A percentile compares a stretch with the other conserved stretches of the same genome.
Evolutionary conservation across 2,113 vertebrate genomes (phyloP).

Genomic region (Microcebus jonahi): DNA sequence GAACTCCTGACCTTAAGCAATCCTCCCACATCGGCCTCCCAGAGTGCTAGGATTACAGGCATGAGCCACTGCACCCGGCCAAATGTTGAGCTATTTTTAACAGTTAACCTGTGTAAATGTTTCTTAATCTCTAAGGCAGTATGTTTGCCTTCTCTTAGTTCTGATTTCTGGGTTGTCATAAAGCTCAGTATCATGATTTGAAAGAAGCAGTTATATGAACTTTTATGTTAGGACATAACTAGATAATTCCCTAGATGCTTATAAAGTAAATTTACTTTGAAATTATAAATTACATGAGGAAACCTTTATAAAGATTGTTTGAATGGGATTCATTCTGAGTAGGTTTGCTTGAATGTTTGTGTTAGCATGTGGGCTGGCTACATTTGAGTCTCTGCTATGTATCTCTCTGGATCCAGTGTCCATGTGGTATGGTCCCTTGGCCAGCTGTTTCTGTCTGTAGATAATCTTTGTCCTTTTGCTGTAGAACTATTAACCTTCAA

Average conservation of each 20-base stretch:
- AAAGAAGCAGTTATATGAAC: conserved; percentile 62
- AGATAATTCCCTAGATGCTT: conserved; percentile 55
- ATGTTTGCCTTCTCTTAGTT: not conserved
- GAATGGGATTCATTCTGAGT: not conserved
- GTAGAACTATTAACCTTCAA: rapidly evolving
- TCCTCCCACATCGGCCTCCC: too few relatives aligned
- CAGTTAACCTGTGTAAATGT: conserved; percentile 51
- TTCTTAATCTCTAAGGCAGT: conserved; percentile 48
- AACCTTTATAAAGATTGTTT: conserved; percentile 26
- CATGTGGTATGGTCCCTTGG: not conserved
- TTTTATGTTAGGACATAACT: conserved; percentile 47
- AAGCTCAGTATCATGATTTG: conserved; percentile 16
- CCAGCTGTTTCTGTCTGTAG: not conserved
- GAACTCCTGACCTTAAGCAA: too few relatives aligned
- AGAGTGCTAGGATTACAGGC: not conserved
- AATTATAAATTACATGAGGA: conserved; percentile 48
- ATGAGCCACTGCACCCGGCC: too few relatives aligned
- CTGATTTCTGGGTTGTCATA: not conserved
- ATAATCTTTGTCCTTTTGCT: not conserved
- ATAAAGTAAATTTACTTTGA: conserved; percentile 63
- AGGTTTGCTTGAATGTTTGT: conserved; percentile 21
- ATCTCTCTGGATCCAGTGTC: not conserved
- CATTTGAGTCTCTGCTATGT: not conserved
- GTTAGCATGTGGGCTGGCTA: not conserved
- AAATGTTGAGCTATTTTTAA: conserved; percentile 14